A percentile compares a stretch with the other conserved stretches of the same genome.
Evolutionary conservation across 2,797 vertebrate species (phyloP).

Genomic region (Molossus alvarezi): DNA sequence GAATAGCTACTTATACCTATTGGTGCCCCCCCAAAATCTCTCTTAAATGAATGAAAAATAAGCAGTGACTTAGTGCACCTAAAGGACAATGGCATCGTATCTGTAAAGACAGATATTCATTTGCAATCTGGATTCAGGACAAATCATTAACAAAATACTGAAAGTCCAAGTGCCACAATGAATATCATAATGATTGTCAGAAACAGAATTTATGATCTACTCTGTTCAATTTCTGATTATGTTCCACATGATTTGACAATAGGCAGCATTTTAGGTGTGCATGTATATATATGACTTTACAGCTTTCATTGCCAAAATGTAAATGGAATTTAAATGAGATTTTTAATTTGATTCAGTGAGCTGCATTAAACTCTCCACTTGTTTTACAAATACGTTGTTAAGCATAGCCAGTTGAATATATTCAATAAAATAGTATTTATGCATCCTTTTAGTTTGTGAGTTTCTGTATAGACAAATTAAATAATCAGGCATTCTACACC

Average conservation of each 20-base stretch:
- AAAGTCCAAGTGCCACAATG: slow-evolving; percentile 49
- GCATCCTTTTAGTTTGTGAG: not conserved
- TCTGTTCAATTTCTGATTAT: slow-evolving; percentile 65
- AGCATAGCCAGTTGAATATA: slow-evolving; percentile 30
- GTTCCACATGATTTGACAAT: slow-evolving; percentile 63
- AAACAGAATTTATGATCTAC: slow-evolving; percentile 47
- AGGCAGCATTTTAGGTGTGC: slow-evolving; percentile 49
- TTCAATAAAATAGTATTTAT: not conserved
- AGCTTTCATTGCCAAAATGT: slow-evolving; percentile 50
- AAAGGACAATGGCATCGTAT: not conserved
- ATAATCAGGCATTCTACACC: not conserved
- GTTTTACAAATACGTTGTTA: slow-evolving; percentile 77
- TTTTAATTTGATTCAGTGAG: slow-evolving; percentile 76
- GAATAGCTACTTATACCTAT: not conserved
- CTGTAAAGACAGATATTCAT: slow-evolving; percentile 7
- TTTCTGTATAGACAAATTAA: slow-evolving; percentile 33
- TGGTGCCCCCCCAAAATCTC: not conserved
- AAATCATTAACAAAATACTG: slow-evolving; percentile 58
- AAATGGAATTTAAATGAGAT: slow-evolving; percentile 77
- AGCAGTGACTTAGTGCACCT: not conserved
- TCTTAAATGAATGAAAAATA: slow-evolving; percentile 41
- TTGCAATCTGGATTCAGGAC: not conserved
- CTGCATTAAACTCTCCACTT: slow-evolving; percentile 56
- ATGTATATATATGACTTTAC: slow-evolving; percentile 14
- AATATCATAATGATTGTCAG: not conserved